These are phyloP conservation scores for Ophion ventricosus DNA, from an alignment of 2,888 invertebrate species.

Conservation along the genomic window DNA sequence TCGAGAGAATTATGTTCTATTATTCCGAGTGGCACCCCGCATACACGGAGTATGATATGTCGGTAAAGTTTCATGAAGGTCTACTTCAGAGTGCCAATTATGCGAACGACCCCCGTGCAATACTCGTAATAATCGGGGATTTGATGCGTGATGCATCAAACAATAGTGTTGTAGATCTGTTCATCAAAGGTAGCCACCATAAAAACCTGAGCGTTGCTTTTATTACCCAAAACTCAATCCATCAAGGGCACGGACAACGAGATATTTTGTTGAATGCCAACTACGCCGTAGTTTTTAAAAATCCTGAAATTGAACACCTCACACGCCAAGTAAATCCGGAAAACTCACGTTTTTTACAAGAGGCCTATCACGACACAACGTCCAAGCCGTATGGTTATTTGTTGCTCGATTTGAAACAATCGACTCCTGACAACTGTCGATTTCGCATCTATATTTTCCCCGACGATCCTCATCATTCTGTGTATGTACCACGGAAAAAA, in stretches of 20 bases:
- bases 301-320: conserved; percentile 51
- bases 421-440: conserved; percentile 35
- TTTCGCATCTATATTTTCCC: conserved; percentile 25
- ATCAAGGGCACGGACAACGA: no score
- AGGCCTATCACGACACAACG: conserved; percentile 58
- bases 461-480: no score
- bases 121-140: no score
- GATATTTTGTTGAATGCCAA: conserved; percentile 15
- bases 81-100: background rate
- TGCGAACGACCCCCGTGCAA: background rate
- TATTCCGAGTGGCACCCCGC: conserved; percentile 2
- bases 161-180: no score
- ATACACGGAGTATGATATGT: background rate
- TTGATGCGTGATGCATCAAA: no score
- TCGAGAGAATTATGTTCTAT: conserved; percentile 15
- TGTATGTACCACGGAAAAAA: no score
- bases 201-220: no score
- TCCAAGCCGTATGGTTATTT: conserved; percentile 45
- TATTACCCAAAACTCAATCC: no score
- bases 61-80: background rate
- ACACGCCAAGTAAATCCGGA: conserved; percentile 54
- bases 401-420: conserved; percentile 3
- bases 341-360: conserved; percentile 58
- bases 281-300: conserved; percentile 56
- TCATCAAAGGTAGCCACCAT: background rate